Percentiles rank a stretch among this genome's conserved stretches.
Conservation (phyloP, 2,113 vertebrate genomes). For the Melanerpes formicivorus region DNA sequence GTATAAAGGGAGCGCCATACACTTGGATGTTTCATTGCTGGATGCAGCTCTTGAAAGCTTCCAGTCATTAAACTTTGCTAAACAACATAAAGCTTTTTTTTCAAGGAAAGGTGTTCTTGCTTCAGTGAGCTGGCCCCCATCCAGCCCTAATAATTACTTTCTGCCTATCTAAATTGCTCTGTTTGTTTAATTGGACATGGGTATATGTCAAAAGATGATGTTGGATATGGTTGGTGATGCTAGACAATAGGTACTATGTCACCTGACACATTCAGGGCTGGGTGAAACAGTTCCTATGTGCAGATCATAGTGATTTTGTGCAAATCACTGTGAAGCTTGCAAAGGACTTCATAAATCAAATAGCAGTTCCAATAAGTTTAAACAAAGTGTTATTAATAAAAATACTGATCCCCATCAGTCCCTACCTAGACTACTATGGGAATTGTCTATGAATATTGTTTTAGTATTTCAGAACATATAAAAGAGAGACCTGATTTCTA, state of each 20-base stretch:
- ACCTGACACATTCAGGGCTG: neutral
- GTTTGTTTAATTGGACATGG: slow-evolving; percentile 48
- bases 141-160: slow-evolving; percentile 43
- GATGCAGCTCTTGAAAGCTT: slow-evolving; percentile 12
- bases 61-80: slow-evolving; percentile 15
- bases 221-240: neutral
- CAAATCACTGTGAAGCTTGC: neutral
- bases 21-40: neutral
- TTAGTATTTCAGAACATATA: neutral
- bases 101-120: neutral
- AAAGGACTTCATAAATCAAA: slow-evolving; percentile 38
- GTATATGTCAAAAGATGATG: slow-evolving; percentile 10
- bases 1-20: neutral
- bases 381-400: slow-evolving; percentile 12
- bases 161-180: slow-evolving; percentile 40
- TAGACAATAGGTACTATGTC: slow-evolving; percentile 3
- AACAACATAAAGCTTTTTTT: slow-evolving; percentile 6
- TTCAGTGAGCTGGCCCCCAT: slow-evolving; percentile 21
- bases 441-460: neutral
- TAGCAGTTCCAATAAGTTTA: neutral
- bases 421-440: neutral
- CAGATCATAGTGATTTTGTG: neutral
- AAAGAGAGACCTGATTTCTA: neutral
- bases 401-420: neutral
- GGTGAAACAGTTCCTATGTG: neutral